Evolutionary conservation across 2,888 invertebrate species (phyloP).

Genomic region (Hedychridium roseum): DNA sequence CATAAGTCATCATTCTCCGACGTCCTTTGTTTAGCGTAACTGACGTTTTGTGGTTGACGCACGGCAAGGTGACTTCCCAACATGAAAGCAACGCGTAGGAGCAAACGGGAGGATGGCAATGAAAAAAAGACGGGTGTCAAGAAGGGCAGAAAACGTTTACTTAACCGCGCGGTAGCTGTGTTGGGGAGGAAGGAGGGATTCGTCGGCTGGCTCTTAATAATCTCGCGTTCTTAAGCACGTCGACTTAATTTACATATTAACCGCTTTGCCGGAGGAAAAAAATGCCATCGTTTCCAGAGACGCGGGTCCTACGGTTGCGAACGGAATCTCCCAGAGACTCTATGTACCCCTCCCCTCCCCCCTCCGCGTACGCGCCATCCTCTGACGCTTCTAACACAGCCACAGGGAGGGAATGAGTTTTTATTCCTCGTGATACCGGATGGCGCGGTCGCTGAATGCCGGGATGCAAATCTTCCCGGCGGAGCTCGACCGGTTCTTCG

Average conservation of each 20-base stretch:
- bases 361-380: conserved; percentile 1
- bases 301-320: conserved; percentile 4
- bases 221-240: conserved; percentile 51
- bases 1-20: too few relatives aligned
- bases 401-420: conserved; percentile 31
- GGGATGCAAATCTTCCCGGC: conserved; percentile 31
- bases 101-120: conserved; percentile 14
- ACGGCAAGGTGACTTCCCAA: too few relatives aligned
- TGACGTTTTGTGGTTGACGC: too few relatives aligned
- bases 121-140: too few relatives aligned
- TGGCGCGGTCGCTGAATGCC: conserved; percentile 15
- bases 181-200: conserved; percentile 20
- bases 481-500: conserved; percentile 26
- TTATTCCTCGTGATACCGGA: conserved; percentile 36
- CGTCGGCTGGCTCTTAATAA: conserved; percentile 43
- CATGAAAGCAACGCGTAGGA: too few relatives aligned
- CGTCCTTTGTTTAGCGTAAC: too few relatives aligned
- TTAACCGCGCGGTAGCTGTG: conserved; percentile 26
- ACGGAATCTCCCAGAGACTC: too few relatives aligned
- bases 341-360: neutral
- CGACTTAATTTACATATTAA: conserved; percentile 56
- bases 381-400: conserved; percentile 14
- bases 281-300: conserved; percentile 34
- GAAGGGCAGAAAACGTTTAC: conserved; percentile 33
- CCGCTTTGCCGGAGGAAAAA: conserved; percentile 36